phyloP scores from a whole-genome alignment of 2,113 vertebrate species.

The Deroptyus accipitrinus region DNA sequence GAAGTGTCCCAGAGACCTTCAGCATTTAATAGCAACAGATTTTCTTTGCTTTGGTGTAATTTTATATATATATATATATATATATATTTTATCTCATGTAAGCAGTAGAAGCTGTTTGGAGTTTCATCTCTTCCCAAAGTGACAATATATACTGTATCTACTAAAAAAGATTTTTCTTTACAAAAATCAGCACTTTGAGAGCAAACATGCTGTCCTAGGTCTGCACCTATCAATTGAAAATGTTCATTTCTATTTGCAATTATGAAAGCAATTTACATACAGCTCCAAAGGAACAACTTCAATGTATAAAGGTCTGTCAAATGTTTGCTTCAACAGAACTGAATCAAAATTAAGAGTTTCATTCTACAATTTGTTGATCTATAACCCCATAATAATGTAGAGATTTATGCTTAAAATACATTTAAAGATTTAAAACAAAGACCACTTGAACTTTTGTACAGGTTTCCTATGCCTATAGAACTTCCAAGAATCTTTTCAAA shows the following conservation, averaged over 20 bases:
- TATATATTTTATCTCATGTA: background rate
- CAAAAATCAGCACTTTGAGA: background rate
- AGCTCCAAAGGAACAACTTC: background rate
- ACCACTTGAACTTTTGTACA: background rate
- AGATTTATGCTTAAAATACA: background rate
- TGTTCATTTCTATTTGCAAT: background rate
- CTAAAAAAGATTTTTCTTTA: background rate
- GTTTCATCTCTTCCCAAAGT: background rate
- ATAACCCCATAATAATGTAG: background rate
- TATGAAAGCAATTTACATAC: background rate
- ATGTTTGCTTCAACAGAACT: conserved; percentile 1
- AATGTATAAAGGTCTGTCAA: background rate
- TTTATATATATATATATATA: background rate
- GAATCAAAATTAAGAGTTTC: background rate
- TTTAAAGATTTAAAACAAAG: background rate
- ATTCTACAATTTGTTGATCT: background rate
- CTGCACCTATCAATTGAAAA: background rate
- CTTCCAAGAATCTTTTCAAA: background rate
- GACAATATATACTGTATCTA: background rate
- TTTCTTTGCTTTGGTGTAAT: background rate
- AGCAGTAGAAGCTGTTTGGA: background rate
- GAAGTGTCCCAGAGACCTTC: background rate
- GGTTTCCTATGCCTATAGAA: background rate
- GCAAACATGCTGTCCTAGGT: background rate
- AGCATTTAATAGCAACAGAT: background rate